Evolutionary conservation across 64 coral and sea anemone species (phyloP), one percentile per base, ranked within the genome.

Genomic region (Acropora yongei): DNA sequence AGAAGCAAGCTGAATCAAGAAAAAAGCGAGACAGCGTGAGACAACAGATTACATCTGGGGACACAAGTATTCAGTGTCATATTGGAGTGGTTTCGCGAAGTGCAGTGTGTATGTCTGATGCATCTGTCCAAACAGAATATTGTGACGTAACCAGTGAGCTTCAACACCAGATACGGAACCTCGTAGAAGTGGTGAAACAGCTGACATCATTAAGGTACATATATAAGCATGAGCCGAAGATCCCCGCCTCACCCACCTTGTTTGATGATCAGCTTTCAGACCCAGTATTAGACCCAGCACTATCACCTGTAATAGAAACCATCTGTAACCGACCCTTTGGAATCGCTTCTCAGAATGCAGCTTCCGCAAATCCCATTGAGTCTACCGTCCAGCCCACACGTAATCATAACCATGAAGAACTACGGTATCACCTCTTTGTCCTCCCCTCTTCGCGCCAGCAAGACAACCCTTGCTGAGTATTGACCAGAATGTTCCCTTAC

Each of bases 141-240:
- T 80, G 39, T n/a, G 19, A 57, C 19, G 78, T 57, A 4, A 57
- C n/a, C 13, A 80, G 3, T 8, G 47, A 80, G 17, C 19, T 75
- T 2, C 42, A 44, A 75, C 39, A 75, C 41, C 72, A 75, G 47
- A 78, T 78, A 13, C 47, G 6, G 76, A 47, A 78, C 76, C 76
- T 78, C 7, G 51, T 50, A 39, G 49, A 80, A 39, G 78, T 80
- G 47, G 78, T 80, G 17, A 80, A 58, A 49, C 78, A 80, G 49
- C 19, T 80, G 17, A 80, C 78, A 8, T n/a, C 48, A 6, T 19
- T 80, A 7, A 80, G 58, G 50, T 58, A 47, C 47, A 48, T 80
- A 49, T 19, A 80, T 57, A 49, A 80, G 78, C 48, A 80, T 80
- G 78, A 80, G 78, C 50, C 0, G 77, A 19, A 78, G 45, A 45